These are phyloP conservation scores for Pectinophora gossypiella DNA, from an alignment of 1,140 invertebrate species.

Conservation along the genomic window DNA sequence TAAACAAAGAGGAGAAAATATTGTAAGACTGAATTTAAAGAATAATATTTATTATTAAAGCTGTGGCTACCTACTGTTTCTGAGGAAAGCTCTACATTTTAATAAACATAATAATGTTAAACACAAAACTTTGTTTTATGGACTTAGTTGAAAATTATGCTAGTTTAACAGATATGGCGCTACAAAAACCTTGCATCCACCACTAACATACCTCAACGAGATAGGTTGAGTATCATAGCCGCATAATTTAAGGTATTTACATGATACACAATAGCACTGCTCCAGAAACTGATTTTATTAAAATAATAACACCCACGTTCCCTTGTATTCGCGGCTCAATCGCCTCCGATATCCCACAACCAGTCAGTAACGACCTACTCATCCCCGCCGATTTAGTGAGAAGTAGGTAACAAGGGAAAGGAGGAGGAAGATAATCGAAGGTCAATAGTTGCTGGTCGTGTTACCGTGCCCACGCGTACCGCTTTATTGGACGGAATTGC, in stretches of 20 bases:
- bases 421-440: constrained; percentile 2
- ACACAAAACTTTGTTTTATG: too few species aligned
- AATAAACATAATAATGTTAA: too few species aligned
- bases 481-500: constrained; percentile 67
- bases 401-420: neutral
- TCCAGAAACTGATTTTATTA: constrained; percentile 41
- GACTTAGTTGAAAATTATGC: too few species aligned
- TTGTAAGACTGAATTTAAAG: too few species aligned
- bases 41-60: too few species aligned
- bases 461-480: constrained; percentile 49
- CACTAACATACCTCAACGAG: neutral
- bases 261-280: constrained; percentile 14
- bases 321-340: constrained; percentile 40
- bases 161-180: neutral
- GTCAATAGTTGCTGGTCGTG: constrained; percentile 36
- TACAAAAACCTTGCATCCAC: neutral
- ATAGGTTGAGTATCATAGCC: neutral
- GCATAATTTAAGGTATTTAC: constrained; percentile 1
- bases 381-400: constrained; percentile 6
- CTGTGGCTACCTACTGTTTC: too few species aligned
- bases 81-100: too few species aligned
- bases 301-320: constrained; percentile 52
- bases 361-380: constrained; percentile 24
- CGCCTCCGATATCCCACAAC: constrained; percentile 28
- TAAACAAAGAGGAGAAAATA: too few species aligned